Percentiles rank a stretch among this genome's conserved stretches.
Evolutionary conservation across 2,113 vertebrate species (phyloP).

Genomic region (Galeopterus variegatus): DNA sequence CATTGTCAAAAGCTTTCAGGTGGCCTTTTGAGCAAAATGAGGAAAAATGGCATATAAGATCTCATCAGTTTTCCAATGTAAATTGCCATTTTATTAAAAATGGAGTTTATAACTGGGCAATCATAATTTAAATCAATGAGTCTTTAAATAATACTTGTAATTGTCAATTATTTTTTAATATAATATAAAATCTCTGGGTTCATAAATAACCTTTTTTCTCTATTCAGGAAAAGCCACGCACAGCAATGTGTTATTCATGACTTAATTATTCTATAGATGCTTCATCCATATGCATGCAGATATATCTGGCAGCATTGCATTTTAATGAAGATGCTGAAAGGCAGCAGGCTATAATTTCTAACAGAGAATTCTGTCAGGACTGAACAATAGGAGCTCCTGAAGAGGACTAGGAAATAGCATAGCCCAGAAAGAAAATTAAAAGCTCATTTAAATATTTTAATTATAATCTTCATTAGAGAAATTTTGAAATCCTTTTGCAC

Average conservation of each 20-base stretch:
- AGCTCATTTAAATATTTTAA: conserved; percentile 78
- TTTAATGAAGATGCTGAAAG: conserved; percentile 85
- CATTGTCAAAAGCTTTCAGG: conserved; percentile 21
- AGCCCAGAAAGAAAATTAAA: conserved; percentile 71
- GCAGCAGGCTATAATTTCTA: conserved; percentile 82
- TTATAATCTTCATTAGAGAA: conserved; percentile 72
- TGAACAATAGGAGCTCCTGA: conserved; percentile 77
- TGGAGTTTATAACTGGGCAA: background rate
- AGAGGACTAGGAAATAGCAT: conserved; percentile 62
- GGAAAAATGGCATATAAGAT: conserved; percentile 39
- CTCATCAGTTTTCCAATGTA: background rate
- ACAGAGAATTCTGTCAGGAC: conserved; percentile 74
- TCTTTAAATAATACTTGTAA: conserved; percentile 74
- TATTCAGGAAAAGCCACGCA: conserved; percentile 69
- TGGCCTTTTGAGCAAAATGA: conserved; percentile 31
- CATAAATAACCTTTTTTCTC: conserved; percentile 68
- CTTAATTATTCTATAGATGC: conserved; percentile 86
- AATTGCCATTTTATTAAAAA: conserved; percentile 78
- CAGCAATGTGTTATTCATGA: conserved; percentile 80
- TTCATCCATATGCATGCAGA: conserved; percentile 87
- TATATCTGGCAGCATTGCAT: conserved; percentile 83
- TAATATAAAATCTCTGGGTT: conserved; percentile 65
- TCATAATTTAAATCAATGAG: conserved; percentile 72
- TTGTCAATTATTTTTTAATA: conserved; percentile 74
- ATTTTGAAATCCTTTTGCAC: conserved; percentile 40